Conservation (phyloP, 1,140 invertebrate genomes). For the Rhysida immarginata region DNA sequence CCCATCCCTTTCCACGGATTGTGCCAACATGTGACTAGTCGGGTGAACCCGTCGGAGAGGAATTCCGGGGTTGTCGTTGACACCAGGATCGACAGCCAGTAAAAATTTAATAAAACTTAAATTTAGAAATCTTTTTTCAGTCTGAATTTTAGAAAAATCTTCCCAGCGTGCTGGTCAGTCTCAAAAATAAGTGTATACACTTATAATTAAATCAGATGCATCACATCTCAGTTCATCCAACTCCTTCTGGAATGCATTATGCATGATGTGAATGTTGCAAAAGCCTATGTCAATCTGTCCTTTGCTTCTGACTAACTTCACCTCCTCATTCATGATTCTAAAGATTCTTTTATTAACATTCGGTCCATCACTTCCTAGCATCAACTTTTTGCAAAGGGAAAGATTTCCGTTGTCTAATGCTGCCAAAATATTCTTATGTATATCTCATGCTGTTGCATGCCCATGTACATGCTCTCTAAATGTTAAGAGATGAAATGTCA, state of each 20-base stretch:
- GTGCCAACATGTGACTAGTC: too few relatives aligned
- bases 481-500: conserved; percentile 10
- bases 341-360: conserved; percentile 22
- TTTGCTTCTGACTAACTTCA: conserved; percentile 12
- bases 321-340: conserved; percentile 15
- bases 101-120: conserved; percentile 13
- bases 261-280: conserved; percentile 12
- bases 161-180: conserved; percentile 10
- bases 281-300: conserved; percentile 13
- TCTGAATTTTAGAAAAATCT: conserved; percentile 12
- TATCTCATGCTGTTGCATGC: conserved; percentile 11
- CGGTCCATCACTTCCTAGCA: conserved; percentile 21
- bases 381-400: conserved; percentile 11
- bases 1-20: too few relatives aligned
- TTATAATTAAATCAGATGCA: conserved; percentile 10
- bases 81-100: too few relatives aligned
- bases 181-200: conserved; percentile 11
- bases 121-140: conserved; percentile 1
- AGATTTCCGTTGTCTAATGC: conserved; percentile 12
- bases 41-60: too few relatives aligned
- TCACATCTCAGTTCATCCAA: conserved; percentile 3
- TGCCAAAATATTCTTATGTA: conserved; percentile 10
- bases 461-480: conserved; percentile 18
- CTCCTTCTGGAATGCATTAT: conserved; percentile 14
- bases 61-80: too few relatives aligned